These are phyloP conservation scores for Drosophila lacertosa DNA, from an alignment of 1,140 invertebrate species.

Conservation along the genomic window DNA sequence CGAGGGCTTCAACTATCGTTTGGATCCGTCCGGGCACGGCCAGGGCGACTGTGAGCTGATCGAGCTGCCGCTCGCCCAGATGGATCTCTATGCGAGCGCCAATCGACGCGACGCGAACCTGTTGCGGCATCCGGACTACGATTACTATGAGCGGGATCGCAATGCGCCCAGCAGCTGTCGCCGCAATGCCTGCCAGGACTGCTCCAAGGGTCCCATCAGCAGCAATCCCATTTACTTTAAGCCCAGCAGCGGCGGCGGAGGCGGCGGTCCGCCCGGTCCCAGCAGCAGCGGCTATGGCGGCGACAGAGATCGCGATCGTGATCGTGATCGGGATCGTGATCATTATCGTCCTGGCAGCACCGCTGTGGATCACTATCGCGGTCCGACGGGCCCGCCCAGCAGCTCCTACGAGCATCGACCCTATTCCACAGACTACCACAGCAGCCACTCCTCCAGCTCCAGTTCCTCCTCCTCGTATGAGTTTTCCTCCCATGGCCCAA, in stretches of 20 bases:
- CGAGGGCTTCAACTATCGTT: constrained; percentile 92
- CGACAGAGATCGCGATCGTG: constrained; percentile 36
- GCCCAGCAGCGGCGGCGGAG: constrained; percentile 53
- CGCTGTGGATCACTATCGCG: constrained; percentile 78
- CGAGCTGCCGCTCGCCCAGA: constrained; percentile 87
- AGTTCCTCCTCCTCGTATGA: constrained; percentile 62
- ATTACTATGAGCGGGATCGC: constrained; percentile 90
- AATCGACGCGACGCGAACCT: constrained; percentile 75
- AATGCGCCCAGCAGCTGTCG: constrained; percentile 85
- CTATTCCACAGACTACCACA: constrained; percentile 65
- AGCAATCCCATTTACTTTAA: constrained; percentile 74
- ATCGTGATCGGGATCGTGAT: constrained; percentile 57
- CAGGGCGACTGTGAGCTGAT: constrained; percentile 90
- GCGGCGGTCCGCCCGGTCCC: constrained; percentile 38
- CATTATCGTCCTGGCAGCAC: constrained; percentile 55
- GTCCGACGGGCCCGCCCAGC: constrained; percentile 61
- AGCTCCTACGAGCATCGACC: constrained; percentile 70
- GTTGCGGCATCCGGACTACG: constrained; percentile 88
- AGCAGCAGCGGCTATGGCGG: constrained; percentile 37
- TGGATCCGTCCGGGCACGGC: constrained; percentile 87
- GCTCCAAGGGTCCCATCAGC: constrained; percentile 61
- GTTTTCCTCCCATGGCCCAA: constrained; percentile 74
- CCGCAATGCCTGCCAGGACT: constrained; percentile 71
- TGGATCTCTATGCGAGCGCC: constrained; percentile 85
- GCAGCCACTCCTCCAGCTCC: constrained; percentile 48